Conservation (phyloP, 2,113 vertebrate genomes). For the Sander vitreus region DNA sequence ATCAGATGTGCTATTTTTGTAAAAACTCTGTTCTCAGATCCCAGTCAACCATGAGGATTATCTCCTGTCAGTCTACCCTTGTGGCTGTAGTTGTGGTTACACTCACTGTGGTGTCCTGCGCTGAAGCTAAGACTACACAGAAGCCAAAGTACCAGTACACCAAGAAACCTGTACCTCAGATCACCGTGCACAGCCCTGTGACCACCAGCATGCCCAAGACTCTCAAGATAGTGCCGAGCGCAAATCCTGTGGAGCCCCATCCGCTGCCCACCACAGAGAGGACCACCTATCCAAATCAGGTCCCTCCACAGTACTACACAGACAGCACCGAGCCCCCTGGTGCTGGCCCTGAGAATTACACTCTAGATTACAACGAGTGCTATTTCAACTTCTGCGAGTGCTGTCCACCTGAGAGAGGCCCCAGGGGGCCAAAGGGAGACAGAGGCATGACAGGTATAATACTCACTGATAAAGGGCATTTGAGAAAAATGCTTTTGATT, state of each 20-base stretch:
- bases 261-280: conserved; percentile 59
- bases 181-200: conserved; percentile 69
- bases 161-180: conserved; percentile 85
- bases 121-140: conserved; percentile 86
- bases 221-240: conserved; percentile 49
- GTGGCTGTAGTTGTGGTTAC: conserved; percentile 66
- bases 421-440: conserved; percentile 87
- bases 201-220: conserved; percentile 68
- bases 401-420: conserved; percentile 86
- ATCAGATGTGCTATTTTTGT: not conserved
- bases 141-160: conserved; percentile 88
- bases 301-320: conserved; percentile 59
- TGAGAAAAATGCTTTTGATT: not conserved
- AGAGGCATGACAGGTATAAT: conserved; percentile 88
- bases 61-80: conserved; percentile 61
- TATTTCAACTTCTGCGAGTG: conserved; percentile 97
- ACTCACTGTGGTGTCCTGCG: conserved; percentile 43
- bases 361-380: conserved; percentile 89
- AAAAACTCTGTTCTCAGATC: conserved; percentile 76
- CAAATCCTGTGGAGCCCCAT: conserved; percentile 66
- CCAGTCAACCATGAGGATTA: conserved; percentile 83
- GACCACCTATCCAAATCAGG: conserved; percentile 45
- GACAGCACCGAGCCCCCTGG: conserved; percentile 80
- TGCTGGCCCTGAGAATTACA: conserved; percentile 87
- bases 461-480: not conserved